Evolutionary conservation across 2,888 invertebrate genomes (phyloP), one percentile per base, ranked within the genome.

Genomic region (Diogma glabrata): DNA sequence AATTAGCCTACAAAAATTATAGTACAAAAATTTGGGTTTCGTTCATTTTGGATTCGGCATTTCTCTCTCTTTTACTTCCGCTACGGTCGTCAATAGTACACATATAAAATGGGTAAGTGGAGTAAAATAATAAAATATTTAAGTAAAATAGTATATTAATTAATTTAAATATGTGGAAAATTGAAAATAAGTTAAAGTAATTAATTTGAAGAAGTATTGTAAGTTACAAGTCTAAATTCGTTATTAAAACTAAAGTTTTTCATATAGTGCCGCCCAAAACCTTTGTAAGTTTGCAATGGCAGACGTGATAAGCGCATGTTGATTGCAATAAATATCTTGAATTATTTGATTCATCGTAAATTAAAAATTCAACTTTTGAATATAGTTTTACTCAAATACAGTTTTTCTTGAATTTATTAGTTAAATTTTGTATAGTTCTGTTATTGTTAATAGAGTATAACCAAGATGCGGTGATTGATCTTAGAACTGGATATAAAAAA

Each of bases 91-190:
- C 65, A 65, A 64, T 64, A 62, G 67, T 65, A 65, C 64, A 60
- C 61, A 60, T 60, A 67, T n/a, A 67, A 64, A 61, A 67, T 67
- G 67, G 67, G 67, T 67, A 61, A 67, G 67, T 63, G 48, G 22
- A 30, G 48, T 48, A 33, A 30, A 47, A 48, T 47, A 9, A 24
- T n/a, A 47, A 9, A 3, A 9, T 19, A 45, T 23, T 22, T 12
- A 33, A 30, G 33, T 30, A 48, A 48, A 48, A 30, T 20, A 33
- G 12, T 48, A 16, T 17, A 19, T 24, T 24, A 14, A 48, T 22
- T 33, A 19, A 22, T 33, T 48, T 20, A 48, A 33, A 33, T 20
- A 48, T 22, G 9, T 22, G 48, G 24, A 48, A 48, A 7, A 20
- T 17, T 20, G 19, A 20, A 16, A 14, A 20, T n/a, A 28, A 48